These are phyloP conservation scores for Vireo altiloquus DNA, from an alignment of 2,113 vertebrate genomes.

Conservation along the genomic window DNA sequence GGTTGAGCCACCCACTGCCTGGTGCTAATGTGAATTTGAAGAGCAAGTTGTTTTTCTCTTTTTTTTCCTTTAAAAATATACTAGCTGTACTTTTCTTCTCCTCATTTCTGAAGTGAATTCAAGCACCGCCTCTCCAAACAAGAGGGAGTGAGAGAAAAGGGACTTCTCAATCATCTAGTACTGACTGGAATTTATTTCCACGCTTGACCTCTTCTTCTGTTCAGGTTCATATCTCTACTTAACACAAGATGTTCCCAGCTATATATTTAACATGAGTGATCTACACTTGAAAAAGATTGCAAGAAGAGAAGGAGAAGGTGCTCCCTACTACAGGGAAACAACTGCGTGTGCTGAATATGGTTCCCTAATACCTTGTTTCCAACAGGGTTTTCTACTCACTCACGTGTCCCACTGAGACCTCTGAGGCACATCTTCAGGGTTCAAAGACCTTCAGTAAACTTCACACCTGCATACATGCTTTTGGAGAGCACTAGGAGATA, in stretches of 20 bases:
- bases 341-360: background rate
- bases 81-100: background rate
- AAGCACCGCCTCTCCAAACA: constrained; percentile 26
- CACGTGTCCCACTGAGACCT: background rate
- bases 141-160: constrained; percentile 1
- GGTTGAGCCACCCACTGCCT: background rate
- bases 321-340: background rate
- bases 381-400: background rate
- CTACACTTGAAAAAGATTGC: constrained; percentile 19
- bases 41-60: background rate
- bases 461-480: background rate
- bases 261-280: constrained; percentile 49
- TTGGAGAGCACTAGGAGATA: background rate
- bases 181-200: constrained; percentile 61
- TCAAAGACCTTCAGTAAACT: background rate
- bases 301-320: background rate
- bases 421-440: background rate
- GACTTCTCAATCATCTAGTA: constrained; percentile 31
- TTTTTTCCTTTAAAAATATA: background rate
- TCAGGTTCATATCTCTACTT: constrained; percentile 58
- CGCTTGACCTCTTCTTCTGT: constrained; percentile 58
- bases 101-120: constrained; percentile 41
- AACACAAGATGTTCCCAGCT: constrained; percentile 44
- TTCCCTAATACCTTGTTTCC: background rate
- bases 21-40: background rate